Evolutionary conservation across 2,888 invertebrate genomes (phyloP), one percentile per base, ranked within the genome.

Genomic region (Drosophila prolongata): DNA sequence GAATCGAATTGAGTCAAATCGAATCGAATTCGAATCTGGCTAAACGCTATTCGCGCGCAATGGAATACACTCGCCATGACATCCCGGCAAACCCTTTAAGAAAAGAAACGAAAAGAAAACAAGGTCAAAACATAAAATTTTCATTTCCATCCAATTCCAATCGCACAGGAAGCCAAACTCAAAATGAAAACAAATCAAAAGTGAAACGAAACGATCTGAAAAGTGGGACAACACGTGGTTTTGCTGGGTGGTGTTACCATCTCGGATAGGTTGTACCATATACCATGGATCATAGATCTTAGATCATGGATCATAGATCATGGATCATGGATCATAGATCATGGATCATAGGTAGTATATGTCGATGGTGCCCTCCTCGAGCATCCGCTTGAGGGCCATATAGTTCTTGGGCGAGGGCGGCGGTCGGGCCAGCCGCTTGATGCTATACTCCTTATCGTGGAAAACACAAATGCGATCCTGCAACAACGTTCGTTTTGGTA

Each of bases 51-150:
- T 94, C 91, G 93, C 93, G 91, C 93, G 93, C 89, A 94, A 93
- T 91, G 94, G 94, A 92, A 94, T 94, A 93, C 94, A 94, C 93
- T 94, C 94, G 91, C 94, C 94, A 90, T 93, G 93, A 90, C 94
- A 94, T 92, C 92, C 91, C 87, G 89, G 90, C 90, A 87, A 89
- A 86, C 90, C 92, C 92, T 92, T 92, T 86, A 92, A 92, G 90
- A 84, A 85, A 87, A 78, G 83, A 87, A 80, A 77, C 80, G 83
- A 86, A 80, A 77, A 86, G 77, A 73, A 88, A 87, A 88, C 81
- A 79, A 82, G 81, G 76, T 86, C 82, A 88, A 89, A 88, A 89
- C 78, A 73, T 75, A 88, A 83, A 70, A 81, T 76, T 68, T 70
- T 60, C 69, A 86, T 75, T 75, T 75, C 38, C 37, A 56, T 27